Base-by-base conservation (phyloP, 2,888 invertebrate genomes). In the Mechanitis messenoides region DNA sequence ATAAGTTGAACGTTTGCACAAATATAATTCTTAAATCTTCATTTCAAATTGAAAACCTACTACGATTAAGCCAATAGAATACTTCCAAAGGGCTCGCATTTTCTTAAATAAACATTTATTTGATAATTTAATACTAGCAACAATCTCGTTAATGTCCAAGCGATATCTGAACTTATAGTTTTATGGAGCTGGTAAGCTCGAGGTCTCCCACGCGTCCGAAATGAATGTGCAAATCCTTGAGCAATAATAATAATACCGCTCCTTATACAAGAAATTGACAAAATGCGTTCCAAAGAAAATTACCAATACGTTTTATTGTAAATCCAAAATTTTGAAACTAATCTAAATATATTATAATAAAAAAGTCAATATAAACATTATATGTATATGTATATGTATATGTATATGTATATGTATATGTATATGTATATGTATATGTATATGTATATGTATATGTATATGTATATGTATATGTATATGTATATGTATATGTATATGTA, bases 191-290 rank as follows among this genome's bases (percentile, higher is more conserved):
- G 75, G 74, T 76, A 77, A 77, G 73, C 74, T 77, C 71, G 69
- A 71, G 68, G 68, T 73, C 81, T 77, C 87, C 88, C 85, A 87
- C 87, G 79, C 83, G 58, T 61, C 69, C 71, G 71, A 75, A 77
- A 76, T 77, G 77, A 77, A 73, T 73, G 75, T 70, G 68, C 66
- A 75, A 70, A 74, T 71, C 74, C 81, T 88, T 88, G 78, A 76
- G 81, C 81, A 84, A 83, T 20, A 20, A 20, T 20, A 20, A 20
- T 20, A 20, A 20, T 74, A 72, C 76, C 78, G 77, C 70, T 69
- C 80, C 79, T 73, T 80, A 73, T 74, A 73, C 55, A 77, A 68
- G 55, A 69, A 72, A 69, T 66, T 68, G 56, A 55, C 66, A 57
- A 65, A 65, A 68, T 59, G 47, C 58, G 61, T 56, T 31, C 53